Base-by-base conservation (phyloP, 35 echinoderm and acorn worm species). In the Patiria miniata region DNA sequence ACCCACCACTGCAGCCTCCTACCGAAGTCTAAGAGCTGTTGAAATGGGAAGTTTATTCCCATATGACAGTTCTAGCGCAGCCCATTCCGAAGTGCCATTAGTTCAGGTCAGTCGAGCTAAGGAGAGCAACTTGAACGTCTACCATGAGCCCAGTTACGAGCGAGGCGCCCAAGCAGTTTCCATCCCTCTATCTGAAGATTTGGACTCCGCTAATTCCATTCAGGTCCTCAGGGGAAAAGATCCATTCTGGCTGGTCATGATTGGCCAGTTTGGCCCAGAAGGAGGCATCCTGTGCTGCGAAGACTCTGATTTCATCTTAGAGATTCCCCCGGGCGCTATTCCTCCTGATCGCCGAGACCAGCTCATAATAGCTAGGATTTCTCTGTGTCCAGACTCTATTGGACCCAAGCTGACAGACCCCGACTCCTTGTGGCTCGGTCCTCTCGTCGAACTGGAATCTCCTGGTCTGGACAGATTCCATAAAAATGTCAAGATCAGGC, bases 231-330 rank as follows among this genome's bases (percentile, higher is more conserved):
- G 42, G 4, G 86, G 86, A 18, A 78, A 76, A 40, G 40, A 78
- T 22, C 86, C 86, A 4, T 87, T 53, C 22, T 87, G 86, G 86
- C n/a, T 87, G 10, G 86, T 77, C n/a, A 87, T 87, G 86, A 26
- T 47, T 1, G 86, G 73, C 8, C 32, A n/a, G 1, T 52, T 87
- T 58, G 51, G 61, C 7, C 50, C 86, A 21, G 7, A 38, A 79
- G 86, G 86, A 4, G 86, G 86, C 12, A 77, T 54, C 39, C 44
- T 87, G 12, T 39, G 44, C 50, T 87, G 86, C 26, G 65, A 87
- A 0, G 59, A 87, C 19, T 87, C 86, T 18, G 86, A 87, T 52
- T 65, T 87, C 26, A 33, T 79, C 18, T 26, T 87, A 51, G 40
- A 87, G 52, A 87, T 87, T 18, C 86, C 86, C 8, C 86, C 68